Evolutionary conservation across 2,113 vertebrate species (phyloP).

Genomic region (Mustelus asterias): DNA sequence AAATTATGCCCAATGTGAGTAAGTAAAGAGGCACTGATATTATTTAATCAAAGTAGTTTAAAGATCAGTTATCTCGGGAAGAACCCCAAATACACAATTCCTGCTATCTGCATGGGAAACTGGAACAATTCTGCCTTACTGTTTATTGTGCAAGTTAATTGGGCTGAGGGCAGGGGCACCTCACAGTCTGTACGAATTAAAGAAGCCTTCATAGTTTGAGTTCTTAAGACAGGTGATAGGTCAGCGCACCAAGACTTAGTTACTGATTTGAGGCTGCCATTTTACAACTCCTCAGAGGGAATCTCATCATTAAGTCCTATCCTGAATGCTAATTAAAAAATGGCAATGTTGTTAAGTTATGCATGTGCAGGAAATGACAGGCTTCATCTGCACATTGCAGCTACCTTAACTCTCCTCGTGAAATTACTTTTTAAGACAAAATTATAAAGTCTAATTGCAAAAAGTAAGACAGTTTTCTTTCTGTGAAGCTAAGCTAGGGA

Average conservation of each 20-base stretch:
- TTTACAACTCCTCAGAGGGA: constrained; percentile 1
- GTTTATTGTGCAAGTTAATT: background rate
- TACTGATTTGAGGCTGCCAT: background rate
- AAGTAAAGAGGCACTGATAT: background rate
- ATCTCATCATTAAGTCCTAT: background rate
- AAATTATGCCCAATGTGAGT: background rate
- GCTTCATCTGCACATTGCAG: background rate
- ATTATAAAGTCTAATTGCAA: constrained; percentile 34
- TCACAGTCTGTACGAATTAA: background rate
- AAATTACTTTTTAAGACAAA: background rate
- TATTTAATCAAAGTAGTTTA: background rate
- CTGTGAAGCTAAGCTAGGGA: constrained; percentile 6
- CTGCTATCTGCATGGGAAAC: background rate
- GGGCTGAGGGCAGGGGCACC: background rate
- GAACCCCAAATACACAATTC: background rate
- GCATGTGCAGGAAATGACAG: background rate
- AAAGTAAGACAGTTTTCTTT: background rate
- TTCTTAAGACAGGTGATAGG: background rate
- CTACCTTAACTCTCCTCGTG: background rate
- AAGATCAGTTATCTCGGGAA: background rate
- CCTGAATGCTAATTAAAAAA: constrained; percentile 32
- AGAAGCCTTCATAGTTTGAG: background rate
- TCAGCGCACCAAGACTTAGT: background rate
- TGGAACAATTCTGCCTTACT: background rate
- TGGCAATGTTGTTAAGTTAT: background rate